Evolutionary conservation across 2,888 invertebrate species (phyloP).

Genomic region (Bugula neritina): DNA sequence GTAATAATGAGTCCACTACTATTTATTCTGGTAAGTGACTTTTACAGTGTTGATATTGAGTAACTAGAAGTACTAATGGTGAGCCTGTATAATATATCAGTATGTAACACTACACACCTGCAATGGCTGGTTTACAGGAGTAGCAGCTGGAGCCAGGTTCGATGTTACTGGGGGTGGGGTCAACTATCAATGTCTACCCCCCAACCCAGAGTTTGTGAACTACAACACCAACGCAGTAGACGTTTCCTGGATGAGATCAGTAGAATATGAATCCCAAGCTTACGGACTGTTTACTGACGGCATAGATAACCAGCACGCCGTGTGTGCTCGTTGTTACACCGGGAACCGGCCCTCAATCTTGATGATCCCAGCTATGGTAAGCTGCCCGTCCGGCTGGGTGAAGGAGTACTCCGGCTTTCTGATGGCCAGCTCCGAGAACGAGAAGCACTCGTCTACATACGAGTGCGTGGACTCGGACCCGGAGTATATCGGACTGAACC

Average conservation of each 20-base stretch:
- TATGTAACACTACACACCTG: background rate
- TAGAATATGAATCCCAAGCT: conserved; percentile 24
- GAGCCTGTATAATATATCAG: background rate
- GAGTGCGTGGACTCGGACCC: conserved; percentile 1
- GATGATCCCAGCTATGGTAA: background rate
- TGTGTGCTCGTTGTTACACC: conserved; percentile 7
- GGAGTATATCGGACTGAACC: background rate
- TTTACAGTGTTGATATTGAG: no score
- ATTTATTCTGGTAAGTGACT: conserved; percentile 15
- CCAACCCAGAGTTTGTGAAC: background rate
- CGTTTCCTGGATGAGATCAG: conserved; percentile 23
- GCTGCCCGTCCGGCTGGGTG: background rate
- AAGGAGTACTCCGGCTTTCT: conserved; percentile 22
- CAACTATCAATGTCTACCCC: conserved; percentile 19
- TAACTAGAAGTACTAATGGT: no score
- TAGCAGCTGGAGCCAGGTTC: conserved; percentile 3
- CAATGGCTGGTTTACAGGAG: background rate
- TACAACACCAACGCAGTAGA: conserved; percentile 11
- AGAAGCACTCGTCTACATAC: conserved; percentile 1
- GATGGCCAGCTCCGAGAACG: background rate
- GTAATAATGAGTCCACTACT: background rate
- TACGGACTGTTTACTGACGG: conserved; percentile 7
- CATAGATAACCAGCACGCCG: conserved; percentile 12
- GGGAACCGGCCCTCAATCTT: background rate
- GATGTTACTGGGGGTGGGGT: conserved; percentile 7